phyloP scores from a whole-genome alignment of 2,888 invertebrate genomes.

The Clunio marinus region DNA sequence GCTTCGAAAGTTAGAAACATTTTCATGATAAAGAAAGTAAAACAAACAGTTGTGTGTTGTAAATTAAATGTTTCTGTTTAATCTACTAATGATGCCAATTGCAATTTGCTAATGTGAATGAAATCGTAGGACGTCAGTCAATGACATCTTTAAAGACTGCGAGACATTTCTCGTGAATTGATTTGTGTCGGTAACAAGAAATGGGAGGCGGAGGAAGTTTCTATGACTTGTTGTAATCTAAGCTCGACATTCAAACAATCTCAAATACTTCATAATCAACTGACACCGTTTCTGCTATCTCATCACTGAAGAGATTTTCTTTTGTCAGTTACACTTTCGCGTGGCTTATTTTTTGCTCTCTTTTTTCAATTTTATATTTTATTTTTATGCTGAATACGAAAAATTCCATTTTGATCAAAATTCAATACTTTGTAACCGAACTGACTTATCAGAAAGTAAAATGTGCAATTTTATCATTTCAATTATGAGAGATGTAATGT shows the following conservation, averaged over 20 bases:
- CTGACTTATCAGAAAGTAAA: neutral
- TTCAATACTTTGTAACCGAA: conserved; percentile 22
- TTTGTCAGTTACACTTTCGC: neutral
- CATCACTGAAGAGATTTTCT: neutral
- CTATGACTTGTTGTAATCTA: neutral
- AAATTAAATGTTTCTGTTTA: neutral
- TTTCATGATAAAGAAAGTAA: conserved; percentile 22
- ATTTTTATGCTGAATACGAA: neutral
- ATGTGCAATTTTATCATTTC: conserved; percentile 13
- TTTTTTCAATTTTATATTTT: neutral
- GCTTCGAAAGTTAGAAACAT: no score
- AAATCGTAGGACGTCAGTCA: conserved; percentile 1
- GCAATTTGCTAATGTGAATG: neutral
- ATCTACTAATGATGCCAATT: no score
- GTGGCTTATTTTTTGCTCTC: neutral
- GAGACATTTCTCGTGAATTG: no score
- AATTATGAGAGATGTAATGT: neutral
- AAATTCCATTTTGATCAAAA: conserved; percentile 19
- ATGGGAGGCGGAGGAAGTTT: neutral
- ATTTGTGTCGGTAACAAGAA: no score
- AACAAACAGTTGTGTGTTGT: conserved; percentile 3
- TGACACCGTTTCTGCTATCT: neutral
- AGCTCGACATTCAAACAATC: conserved; percentile 17
- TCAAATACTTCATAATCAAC: neutral
- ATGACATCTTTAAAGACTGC: neutral